Base-by-base conservation (phyloP, 2,113 vertebrate species). In the Lophura nycthemera region DNA sequence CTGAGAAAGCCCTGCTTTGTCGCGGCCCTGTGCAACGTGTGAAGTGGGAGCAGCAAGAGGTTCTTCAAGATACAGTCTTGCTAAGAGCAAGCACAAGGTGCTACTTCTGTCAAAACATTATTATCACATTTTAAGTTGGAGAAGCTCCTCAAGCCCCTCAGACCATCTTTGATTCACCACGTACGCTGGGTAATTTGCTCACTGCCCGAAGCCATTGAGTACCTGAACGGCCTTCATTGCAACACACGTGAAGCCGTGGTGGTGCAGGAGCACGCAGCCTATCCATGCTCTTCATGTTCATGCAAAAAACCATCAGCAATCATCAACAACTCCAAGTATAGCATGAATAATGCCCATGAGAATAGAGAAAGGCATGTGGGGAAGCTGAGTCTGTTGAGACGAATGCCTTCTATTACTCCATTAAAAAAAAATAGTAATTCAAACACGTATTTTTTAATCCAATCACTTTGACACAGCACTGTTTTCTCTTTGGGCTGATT, bases 381-480 rank as follows among this genome's bases (percentile, higher is more conserved):
- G 38, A 89, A 59, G n/a, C 4, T 20, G 73, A 36, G 60, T 75
- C 78, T 7, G 9, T 32, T 22, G 69, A 22, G 50, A n/a, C 25
- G 21, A 74, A 60, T 15, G 14, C 34, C 67, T 84, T 71, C 15
- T 89, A 2, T 18, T 47, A 47, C 45, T 47, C 18, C 45, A 47
- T 47, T 47, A 16, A 47, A 11, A 47, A 47, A 21, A 13, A 25
- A 22, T 38, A 38, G 11, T 38, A 13, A 43, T 43, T 34, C 29
- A 65, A 1, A 0, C 2, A 0, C 0, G 0, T 40, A 21, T 2
- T 7, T 56, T 17, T 2, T n/a, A 47, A 27, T 18, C 45, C 45
- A 32, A 7, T 15, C 83, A 22, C 19, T 27, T 21, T 21, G 12
- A 0, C 0, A 13, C 0, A 17, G 24, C 10, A 56, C 24, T 88